phyloP scores from a whole-genome alignment of 2,888 invertebrate genomes.

The Spodoptera littoralis region DNA sequence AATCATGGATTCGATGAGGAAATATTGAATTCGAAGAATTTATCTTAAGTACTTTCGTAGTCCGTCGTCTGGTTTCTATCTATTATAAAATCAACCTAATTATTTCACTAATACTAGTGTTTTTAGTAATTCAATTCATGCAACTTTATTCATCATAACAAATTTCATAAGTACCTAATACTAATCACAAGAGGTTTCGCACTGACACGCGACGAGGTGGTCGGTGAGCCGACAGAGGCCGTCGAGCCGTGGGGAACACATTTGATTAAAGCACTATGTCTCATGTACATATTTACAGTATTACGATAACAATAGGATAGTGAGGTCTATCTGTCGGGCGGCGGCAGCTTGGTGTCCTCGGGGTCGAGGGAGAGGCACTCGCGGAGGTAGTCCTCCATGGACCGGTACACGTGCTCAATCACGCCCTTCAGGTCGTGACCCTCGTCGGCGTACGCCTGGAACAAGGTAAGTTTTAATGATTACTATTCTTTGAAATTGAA shows the following conservation, averaged over 20 bases:
- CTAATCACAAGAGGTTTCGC: slow-evolving; percentile 59
- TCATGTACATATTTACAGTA: slow-evolving; percentile 87
- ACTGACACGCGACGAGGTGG: slow-evolving; percentile 52
- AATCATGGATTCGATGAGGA: slow-evolving; percentile 77
- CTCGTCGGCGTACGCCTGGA: slow-evolving; percentile 97
- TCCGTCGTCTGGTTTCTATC: slow-evolving; percentile 60
- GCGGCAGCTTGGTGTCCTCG: slow-evolving; percentile 91
- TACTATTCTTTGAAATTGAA: no score
- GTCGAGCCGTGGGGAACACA: slow-evolving; percentile 81
- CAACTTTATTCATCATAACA: slow-evolving; percentile 64
- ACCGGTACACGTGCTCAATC: slow-evolving; percentile 96
- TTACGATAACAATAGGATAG: slow-evolving; percentile 71
- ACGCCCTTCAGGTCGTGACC: slow-evolving; percentile 95
- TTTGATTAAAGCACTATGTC: slow-evolving; percentile 84
- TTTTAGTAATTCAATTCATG: slow-evolving; percentile 65
- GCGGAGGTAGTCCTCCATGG: slow-evolving; percentile 97
- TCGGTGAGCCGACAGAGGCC: slow-evolving; percentile 58
- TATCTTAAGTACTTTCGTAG: slow-evolving; percentile 58
- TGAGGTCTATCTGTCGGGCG: slow-evolving; percentile 86
- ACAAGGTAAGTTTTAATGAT: no score
- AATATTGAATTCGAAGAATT: slow-evolving; percentile 71
- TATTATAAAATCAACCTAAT: slow-evolving; percentile 69
- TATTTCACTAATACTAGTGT: slow-evolving; percentile 63
- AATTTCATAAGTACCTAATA: slow-evolving; percentile 71
- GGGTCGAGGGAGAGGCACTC: slow-evolving; percentile 96